A percentile compares a stretch with the other conserved stretches of the same genome.
These are phyloP conservation scores for Coelopa pilipes DNA, from an alignment of 2,888 invertebrate species.

Conservation along the genomic window DNA sequence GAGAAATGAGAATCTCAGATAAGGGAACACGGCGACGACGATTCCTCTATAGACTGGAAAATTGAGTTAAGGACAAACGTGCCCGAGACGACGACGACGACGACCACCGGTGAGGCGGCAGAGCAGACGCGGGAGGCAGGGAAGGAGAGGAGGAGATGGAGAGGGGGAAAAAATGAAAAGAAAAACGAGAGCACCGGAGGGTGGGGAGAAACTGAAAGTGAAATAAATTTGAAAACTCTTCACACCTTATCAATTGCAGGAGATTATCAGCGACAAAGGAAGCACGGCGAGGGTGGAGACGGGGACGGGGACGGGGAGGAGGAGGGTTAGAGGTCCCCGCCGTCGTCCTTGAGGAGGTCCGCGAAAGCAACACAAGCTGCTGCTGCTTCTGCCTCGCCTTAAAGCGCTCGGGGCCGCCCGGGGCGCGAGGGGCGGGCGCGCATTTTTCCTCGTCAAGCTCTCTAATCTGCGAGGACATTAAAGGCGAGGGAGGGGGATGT, in stretches of 20 bases:
- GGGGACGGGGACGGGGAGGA: not conserved
- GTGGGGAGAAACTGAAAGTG: not conserved
- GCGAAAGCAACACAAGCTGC: constrained; percentile 7
- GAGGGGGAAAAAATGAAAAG: not conserved
- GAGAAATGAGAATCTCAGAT: constrained; percentile 29
- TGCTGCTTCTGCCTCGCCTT: not conserved
- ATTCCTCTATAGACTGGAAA: constrained; percentile 27
- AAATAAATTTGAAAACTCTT: constrained; percentile 29
- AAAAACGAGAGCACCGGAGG: not conserved
- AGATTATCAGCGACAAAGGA: constrained; percentile 25
- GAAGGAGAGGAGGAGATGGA: not conserved
- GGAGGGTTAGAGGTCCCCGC: not conserved
- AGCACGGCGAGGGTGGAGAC: not conserved
- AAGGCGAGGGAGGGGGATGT: not conserved
- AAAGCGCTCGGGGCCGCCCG: no score
- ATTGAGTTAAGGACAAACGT: constrained; percentile 22
- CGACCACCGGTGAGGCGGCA: no score
- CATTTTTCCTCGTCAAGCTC: no score
- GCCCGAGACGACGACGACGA: no score
- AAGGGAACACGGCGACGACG: constrained; percentile 8
- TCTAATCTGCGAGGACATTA: not conserved
- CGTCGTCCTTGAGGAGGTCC: not conserved
- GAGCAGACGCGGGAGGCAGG: not conserved
- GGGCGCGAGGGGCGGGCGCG: no score
- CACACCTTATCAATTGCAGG: constrained; percentile 29